phyloP scores from a whole-genome alignment of 1,140 invertebrate genomes.

The Belonocnema kinseyi region DNA sequence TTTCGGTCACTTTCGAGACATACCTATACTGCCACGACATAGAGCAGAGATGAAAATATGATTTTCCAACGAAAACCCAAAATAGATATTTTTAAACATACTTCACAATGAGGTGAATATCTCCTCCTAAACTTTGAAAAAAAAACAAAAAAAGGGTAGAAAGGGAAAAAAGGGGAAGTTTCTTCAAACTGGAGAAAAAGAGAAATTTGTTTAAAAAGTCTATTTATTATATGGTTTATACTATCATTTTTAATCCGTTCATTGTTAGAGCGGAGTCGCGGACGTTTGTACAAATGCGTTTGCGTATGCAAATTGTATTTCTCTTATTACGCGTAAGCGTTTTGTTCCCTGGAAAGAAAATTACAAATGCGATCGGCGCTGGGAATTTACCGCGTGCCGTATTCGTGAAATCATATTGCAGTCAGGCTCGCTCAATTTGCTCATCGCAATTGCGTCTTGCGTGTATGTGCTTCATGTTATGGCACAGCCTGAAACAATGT shows the following conservation, averaged over 20 bases:
- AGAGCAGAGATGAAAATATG: no score
- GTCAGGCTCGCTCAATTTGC: constrained; percentile 12
- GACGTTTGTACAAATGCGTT: constrained; percentile 26
- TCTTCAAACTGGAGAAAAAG: no score
- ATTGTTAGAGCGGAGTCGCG: constrained; percentile 15
- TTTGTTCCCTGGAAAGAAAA: constrained; percentile 22
- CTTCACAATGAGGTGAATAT: no score
- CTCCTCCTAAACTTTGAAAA: no score
- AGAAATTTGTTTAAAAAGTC: no score
- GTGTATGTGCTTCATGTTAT: not conserved
- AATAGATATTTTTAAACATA: no score
- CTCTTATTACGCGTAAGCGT: constrained; percentile 29
- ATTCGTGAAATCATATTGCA: constrained; percentile 27
- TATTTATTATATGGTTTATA: no score
- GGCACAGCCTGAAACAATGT: not conserved
- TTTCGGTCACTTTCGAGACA: no score
- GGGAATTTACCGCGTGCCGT: constrained; percentile 6
- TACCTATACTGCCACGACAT: no score
- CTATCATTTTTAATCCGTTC: constrained; percentile 6
- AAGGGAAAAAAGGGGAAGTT: no score
- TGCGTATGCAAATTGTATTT: constrained; percentile 30
- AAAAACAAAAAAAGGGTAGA: no score
- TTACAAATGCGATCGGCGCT: constrained; percentile 27
- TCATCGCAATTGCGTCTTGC: not conserved
- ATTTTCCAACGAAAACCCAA: no score